These are phyloP conservation scores for Herpailurus yagouaroundi DNA, from an alignment of 2,113 vertebrate species.

Conservation along the genomic window DNA sequence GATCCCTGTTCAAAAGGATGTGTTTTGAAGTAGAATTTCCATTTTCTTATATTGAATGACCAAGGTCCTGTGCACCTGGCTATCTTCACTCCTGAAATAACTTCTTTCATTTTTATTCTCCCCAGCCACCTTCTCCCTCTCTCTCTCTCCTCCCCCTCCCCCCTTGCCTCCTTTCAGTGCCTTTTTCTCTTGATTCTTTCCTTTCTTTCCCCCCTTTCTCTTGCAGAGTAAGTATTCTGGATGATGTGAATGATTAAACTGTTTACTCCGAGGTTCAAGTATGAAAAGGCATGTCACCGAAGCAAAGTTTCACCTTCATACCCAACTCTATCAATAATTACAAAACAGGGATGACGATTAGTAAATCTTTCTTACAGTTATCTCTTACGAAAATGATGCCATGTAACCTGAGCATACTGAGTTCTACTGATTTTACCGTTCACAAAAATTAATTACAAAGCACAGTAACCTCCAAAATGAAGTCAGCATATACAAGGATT, in stretches of 20 bases:
- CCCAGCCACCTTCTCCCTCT: not conserved
- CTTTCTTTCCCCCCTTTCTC: slow-evolving; percentile 24
- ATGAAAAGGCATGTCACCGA: slow-evolving; percentile 54
- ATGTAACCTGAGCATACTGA: not conserved
- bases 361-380: slow-evolving; percentile 58
- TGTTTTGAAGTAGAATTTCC: not conserved
- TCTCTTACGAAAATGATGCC: slow-evolving; percentile 36
- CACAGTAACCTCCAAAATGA: slow-evolving; percentile 11
- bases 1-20: not conserved
- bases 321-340: slow-evolving; percentile 79
- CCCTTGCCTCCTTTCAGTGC: not conserved
- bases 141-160: not conserved
- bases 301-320: slow-evolving; percentile 79
- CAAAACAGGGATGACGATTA: slow-evolving; percentile 40
- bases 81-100: not conserved
- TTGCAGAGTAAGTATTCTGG: slow-evolving; percentile 27
- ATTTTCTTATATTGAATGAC: slow-evolving; percentile 2
- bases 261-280: slow-evolving; percentile 70
- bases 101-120: slow-evolving; percentile 29
- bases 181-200: not conserved
- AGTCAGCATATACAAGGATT: not conserved
- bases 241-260: slow-evolving; percentile 79
- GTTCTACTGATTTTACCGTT: slow-evolving; percentile 15
- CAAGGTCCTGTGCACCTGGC: not conserved
- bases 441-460: slow-evolving; percentile 43